Conservation (phyloP, 2,113 vertebrate genomes). For the Lonchura striata region DNA sequence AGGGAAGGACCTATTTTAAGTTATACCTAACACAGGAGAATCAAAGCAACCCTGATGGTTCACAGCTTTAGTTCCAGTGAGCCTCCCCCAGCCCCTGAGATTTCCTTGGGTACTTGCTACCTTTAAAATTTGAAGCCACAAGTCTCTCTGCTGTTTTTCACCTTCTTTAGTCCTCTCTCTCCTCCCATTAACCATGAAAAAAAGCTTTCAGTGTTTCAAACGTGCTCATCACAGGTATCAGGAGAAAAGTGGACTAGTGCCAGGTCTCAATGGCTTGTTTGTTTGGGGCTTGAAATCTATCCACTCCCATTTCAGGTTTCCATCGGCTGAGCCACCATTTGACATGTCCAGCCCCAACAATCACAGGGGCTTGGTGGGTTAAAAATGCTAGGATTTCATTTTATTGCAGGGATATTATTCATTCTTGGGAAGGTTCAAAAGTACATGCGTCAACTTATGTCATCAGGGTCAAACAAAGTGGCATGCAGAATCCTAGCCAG, state of each 20-base stretch:
- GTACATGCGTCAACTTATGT: slow-evolving; percentile 62
- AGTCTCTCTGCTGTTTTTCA: neutral
- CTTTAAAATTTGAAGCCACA: neutral
- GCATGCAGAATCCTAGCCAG: slow-evolving; percentile 41
- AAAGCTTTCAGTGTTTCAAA: neutral
- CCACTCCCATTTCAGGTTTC: neutral
- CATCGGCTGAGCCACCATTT: neutral
- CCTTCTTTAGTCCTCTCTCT: neutral
- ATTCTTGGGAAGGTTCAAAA: slow-evolving; percentile 68
- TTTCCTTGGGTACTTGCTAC: neutral
- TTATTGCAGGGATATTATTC: slow-evolving; percentile 68
- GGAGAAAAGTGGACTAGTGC: neutral
- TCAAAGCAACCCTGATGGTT: neutral
- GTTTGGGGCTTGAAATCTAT: neutral
- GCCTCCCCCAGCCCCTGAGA: neutral
- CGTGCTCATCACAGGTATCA: neutral
- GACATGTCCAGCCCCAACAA: neutral
- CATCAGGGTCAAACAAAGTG: slow-evolving; percentile 63
- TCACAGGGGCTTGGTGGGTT: slow-evolving; percentile 6
- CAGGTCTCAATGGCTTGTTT: slow-evolving; percentile 6
- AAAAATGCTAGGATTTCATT: slow-evolving; percentile 67
- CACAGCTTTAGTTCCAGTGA: neutral
- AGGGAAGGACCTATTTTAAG: neutral
- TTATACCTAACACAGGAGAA: neutral
- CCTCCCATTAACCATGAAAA: neutral